Conservation (phyloP, 1,140 invertebrate species). For the Metopolophium dirhodum region DNA sequence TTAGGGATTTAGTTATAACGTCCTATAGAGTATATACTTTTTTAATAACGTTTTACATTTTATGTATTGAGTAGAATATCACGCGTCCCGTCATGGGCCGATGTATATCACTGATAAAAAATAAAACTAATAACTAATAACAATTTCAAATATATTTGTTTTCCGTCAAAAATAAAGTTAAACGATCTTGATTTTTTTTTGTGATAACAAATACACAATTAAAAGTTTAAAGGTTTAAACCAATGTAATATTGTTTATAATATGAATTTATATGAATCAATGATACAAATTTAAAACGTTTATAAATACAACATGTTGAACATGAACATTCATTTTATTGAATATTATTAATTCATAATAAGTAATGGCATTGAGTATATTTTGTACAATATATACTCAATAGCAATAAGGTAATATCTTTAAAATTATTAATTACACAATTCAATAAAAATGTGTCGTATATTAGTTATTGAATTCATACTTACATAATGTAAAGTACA, state of each 20-base stretch:
- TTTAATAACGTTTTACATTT: conserved; percentile 33
- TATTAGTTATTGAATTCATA: background rate
- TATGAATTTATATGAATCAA: background rate
- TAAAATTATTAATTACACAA: no score
- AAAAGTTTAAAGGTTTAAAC: background rate
- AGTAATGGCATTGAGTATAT: no score
- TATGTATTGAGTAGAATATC: conserved; percentile 18
- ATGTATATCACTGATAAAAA: background rate
- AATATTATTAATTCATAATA: background rate
- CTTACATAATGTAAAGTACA: no score
- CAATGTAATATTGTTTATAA: background rate
- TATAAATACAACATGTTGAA: background rate
- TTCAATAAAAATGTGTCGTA: background rate
- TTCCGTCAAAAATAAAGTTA: background rate
- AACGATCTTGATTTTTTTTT: background rate
- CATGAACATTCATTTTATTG: background rate
- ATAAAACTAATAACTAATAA: background rate
- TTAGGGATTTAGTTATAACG: conserved; percentile 8
- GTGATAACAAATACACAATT: background rate
- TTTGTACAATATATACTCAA: no score
- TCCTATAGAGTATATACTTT: background rate
- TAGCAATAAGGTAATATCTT: no score
- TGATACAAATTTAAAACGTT: background rate
- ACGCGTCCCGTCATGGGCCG: background rate
- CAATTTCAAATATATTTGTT: background rate